Evolutionary conservation across 1,140 invertebrate genomes (phyloP).

Genomic region (Lepidurus arcticus): DNA sequence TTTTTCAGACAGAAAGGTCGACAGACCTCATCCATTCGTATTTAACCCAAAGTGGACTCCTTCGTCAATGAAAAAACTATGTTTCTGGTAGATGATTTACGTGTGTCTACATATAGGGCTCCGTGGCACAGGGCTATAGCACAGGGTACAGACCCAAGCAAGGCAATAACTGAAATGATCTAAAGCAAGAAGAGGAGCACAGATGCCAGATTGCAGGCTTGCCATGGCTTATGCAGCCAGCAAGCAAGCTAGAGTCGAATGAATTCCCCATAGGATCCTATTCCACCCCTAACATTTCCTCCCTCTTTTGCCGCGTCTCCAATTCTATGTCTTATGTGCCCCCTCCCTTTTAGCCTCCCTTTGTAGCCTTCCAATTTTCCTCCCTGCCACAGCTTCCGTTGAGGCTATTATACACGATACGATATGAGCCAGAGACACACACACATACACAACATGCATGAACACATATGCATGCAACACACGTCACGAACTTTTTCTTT

Average conservation of each 20-base stretch:
- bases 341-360: neutral
- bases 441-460: neutral
- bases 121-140: neutral
- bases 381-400: slow-evolving; percentile 20
- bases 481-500: neutral
- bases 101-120: neutral
- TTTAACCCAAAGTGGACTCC: too few species aligned
- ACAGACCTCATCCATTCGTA: too few species aligned
- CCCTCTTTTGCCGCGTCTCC: slow-evolving; percentile 13
- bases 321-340: neutral
- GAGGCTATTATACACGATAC: slow-evolving; percentile 5
- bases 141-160: neutral
- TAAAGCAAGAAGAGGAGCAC: neutral
- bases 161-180: slow-evolving; percentile 13
- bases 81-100: too few species aligned
- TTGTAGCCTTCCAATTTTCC: slow-evolving; percentile 21
- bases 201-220: slow-evolving; percentile 12
- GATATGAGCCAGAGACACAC: neutral
- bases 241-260: neutral
- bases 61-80: too few species aligned
- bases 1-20: too few species aligned
- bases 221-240: neutral
- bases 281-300: slow-evolving; percentile 15
- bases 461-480: slow-evolving; percentile 10
- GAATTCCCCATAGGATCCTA: slow-evolving; percentile 13